These are phyloP conservation scores for Spilogale gracilis DNA, from an alignment of 2,113 vertebrate genomes.

Conservation along the genomic window DNA sequence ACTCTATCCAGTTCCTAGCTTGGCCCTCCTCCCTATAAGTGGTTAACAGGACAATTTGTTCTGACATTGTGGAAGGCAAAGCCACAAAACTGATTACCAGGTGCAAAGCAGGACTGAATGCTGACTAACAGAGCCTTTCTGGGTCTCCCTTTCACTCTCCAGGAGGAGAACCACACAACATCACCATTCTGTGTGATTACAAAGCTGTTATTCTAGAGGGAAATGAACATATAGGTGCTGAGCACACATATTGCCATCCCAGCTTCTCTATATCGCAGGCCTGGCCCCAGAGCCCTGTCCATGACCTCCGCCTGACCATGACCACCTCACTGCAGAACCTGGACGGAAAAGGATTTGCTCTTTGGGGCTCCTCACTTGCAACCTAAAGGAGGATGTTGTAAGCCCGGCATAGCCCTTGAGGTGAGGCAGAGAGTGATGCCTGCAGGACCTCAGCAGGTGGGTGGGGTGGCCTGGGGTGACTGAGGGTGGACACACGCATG, in stretches of 20 bases:
- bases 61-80: neutral
- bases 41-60: neutral
- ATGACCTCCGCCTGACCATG: accelerated
- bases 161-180: neutral
- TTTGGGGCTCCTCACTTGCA: accelerated
- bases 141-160: neutral
- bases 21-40: neutral
- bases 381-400: neutral
- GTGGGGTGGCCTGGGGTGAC: neutral
- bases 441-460: accelerated
- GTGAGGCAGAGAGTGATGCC: neutral
- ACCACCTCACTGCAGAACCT: neutral
- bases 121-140: neutral
- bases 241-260: accelerated
- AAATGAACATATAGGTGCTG: neutral
- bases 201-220: neutral
- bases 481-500: neutral
- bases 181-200: neutral
- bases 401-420: neutral
- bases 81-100: neutral
- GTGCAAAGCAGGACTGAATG: neutral
- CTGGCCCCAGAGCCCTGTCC: neutral
- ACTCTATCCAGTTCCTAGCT: neutral
- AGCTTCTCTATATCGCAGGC: neutral
- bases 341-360: neutral